Base-by-base conservation (phyloP, 1,140 invertebrate genomes). In the Aphelenchoides besseyi region DNA sequence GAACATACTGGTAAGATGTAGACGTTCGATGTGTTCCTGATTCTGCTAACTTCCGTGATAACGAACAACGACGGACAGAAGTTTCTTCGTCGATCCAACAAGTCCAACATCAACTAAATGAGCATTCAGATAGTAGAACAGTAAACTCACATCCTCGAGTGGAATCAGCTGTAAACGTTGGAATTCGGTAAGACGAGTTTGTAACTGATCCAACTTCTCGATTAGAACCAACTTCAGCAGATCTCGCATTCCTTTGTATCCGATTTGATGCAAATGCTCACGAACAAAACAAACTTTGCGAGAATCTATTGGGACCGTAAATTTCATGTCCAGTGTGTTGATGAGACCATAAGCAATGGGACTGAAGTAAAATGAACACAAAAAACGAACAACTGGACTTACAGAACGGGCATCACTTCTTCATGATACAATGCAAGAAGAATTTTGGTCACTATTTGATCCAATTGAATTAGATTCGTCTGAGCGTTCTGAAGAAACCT, bases 201-300 rank as follows among this genome's bases (percentile, higher is more conserved):
- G 53, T 41, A 79, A 70, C 35, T 71, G 61, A 33, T 80, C 73
- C 16, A 77, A 33, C 41, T 77, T 77, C 16, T 77, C 75, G 52
- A 77, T 54, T 23, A 77, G 53, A 28, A 77, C 48, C 29, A 76
- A 33, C 41, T 80, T 77, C 2, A 80, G 33, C 12, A 77, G 41
- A 36, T 80, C 78, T 5, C 75, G 63, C 66, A 77, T 80, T 26
- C 69, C 68, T 71, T 77, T 77, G 66, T 77, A 77, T 32, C 76
- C 78, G 30, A 77, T 52, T 18, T 77, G 48, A 8, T 79, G 36
- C 63, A 77, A 74, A 26, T 67, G 66, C 26, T 77, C 73, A 23
- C 73, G 71, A n/a, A 77, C 68, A 71, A 77, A 77, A 12, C 16
- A 37, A 29, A 77, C 66, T 37, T 77, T 77, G 18, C 59, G 23